Conservation (phyloP, 2,888 invertebrate species). For the Drosophila nr. medialis region DNA sequence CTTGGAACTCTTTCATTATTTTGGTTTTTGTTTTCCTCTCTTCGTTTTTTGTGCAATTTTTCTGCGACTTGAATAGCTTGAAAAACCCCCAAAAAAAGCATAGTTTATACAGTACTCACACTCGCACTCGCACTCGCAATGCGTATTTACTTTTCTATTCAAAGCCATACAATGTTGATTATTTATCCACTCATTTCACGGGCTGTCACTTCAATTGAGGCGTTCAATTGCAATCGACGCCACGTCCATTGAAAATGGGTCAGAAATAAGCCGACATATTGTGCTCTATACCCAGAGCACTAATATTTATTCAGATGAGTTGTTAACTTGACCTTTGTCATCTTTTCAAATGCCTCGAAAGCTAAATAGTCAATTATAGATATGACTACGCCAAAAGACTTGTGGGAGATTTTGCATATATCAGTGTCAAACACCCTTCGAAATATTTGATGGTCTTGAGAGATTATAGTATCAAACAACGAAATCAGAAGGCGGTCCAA, state of each 20-base stretch:
- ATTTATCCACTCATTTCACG: constrained; percentile 71
- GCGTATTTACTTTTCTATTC: constrained; percentile 49
- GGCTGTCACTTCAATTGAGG: constrained; percentile 70
- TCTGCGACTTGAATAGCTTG: constrained; percentile 23
- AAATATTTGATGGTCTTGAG: neutral
- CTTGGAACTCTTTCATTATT: constrained; percentile 44
- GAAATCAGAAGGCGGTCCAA: neutral
- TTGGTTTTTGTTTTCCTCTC: constrained; percentile 5
- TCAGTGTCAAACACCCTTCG: neutral
- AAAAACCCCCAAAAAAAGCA: constrained; percentile 1
- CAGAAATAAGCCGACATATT: constrained; percentile 44
- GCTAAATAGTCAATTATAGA: constrained; percentile 29
- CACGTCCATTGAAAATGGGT: constrained; percentile 60
- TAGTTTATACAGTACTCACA: constrained; percentile 23
- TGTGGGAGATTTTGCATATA: constrained; percentile 2
- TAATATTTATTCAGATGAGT: constrained; percentile 49
- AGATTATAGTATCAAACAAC: neutral
- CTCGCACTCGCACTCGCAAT: neutral
- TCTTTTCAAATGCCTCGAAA: constrained; percentile 20
- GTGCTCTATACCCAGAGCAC: constrained; percentile 16
- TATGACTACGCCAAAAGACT: constrained; percentile 5
- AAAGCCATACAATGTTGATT: constrained; percentile 56
- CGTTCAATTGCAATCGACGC: constrained; percentile 69
- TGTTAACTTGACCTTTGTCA: constrained; percentile 55
- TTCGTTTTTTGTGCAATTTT: constrained; percentile 55